Evolutionary conservation across 2,797 vertebrate genomes (phyloP), one percentile per base, ranked within the genome.

Genomic region (Pogoniulus pusillus): DNA sequence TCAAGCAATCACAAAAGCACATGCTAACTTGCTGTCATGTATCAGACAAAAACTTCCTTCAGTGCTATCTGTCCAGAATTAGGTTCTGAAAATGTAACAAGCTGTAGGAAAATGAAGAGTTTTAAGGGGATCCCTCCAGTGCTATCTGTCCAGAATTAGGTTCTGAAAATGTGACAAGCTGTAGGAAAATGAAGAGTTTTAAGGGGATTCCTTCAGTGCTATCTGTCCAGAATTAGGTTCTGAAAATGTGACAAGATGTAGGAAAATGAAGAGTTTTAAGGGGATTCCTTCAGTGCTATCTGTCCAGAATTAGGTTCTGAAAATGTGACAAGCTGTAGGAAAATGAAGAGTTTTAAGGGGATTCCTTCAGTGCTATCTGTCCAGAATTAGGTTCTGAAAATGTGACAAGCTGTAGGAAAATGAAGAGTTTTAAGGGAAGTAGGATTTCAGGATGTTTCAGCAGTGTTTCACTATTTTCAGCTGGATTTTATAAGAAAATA

Each of bases 1-100:
- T 90, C 75, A 81, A 82, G 73, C 59, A 81, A 66, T 45, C 88
- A 93, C 66, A 78, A 66, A 83, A 87, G 15, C 73, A 81, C 62
- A 53, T 30, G 72, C 27, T 77, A 91, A 91, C 55, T 60, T 83
- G 57, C 76, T 94, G 87, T 76, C 71, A 26, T 47, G 23, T 13
- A 24, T 13, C 63, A 76, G 70, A 60, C 37, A 68, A 91, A 74
- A 87, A 78, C 47, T 91, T 81, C 43, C 66, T 87, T 69, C 76
- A 58, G 3, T 41, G 20, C 16, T 90, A 2, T 81, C 59, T 60
- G 26, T 68, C 53, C 55, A 78, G 69, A 78, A 89, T 45, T 75
- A 47, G 11, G 26, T 35, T 22, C 57, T 53, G 63, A 77, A 83
- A 82, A 66, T 3, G 3, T 34, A 72, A 57, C 22, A 77, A 88